Evolutionary conservation across 2,888 invertebrate genomes (phyloP), one percentile per base, ranked within the genome.

Genomic region (Agrilus biguttatus): DNA sequence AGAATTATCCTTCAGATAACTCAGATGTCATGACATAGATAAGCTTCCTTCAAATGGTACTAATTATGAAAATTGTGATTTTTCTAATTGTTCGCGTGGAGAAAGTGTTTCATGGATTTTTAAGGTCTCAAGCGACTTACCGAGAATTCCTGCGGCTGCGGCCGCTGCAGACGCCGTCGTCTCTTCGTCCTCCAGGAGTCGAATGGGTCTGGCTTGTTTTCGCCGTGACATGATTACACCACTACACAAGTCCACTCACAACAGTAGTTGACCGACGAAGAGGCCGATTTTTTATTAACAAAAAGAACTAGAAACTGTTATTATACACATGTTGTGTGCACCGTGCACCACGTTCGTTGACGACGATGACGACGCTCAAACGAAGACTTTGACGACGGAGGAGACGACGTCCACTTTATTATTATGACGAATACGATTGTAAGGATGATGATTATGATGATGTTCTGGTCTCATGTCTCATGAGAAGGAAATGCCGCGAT

Each of bases 121-220:
- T 13, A n/a, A 8, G 28, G 28, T 28, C 28, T 28, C 28, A 28
- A 28, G 10, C 28, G 52, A 57, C 59, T 60, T 59, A 62, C 62
- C 62, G 52, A 52, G 49, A 49, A 49, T 49, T 49, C 53, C 52
- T 50, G 48, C 49, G 45, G 48, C n/a, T 41, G 47, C 55, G 50
- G 50, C 50, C 48, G 54, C 52, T 51, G 47, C 49, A 45, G 48
- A 23, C 39, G 48, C 55, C 47, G 54, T 51, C 44, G 61, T 63
- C 51, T 66, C 68, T 50, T 71, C 72, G 50, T 69, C 67, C 58
- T 71, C 70, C 49, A 69, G 65, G 53, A 70, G 66, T 49, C 70
- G 63, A 53, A 68, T 69, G 50, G 72, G 72, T 51, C 71, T 63
- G 41, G 71, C 71, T 56, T 72, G 72, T 62, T 72, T 72, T 58